Evolutionary conservation across 2,113 vertebrate genomes (phyloP).

Genomic region (Larimichthys crocea): DNA sequence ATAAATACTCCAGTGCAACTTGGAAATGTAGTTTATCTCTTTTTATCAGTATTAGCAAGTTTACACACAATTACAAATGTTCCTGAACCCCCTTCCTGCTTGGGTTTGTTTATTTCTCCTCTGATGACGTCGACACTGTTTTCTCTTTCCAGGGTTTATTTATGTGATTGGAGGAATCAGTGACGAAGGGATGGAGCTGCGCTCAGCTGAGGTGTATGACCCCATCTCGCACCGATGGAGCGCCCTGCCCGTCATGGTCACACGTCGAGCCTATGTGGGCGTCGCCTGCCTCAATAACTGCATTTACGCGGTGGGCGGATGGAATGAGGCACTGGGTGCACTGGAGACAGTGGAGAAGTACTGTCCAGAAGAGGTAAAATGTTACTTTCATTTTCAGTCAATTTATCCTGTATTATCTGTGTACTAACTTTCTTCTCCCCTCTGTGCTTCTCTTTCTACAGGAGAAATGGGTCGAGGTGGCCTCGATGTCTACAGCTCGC

Average conservation of each 20-base stretch:
- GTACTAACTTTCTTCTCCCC: background rate
- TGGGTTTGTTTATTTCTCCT: background rate
- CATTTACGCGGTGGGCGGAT: conserved; percentile 95
- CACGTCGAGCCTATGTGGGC: conserved; percentile 92
- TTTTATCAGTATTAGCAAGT: background rate
- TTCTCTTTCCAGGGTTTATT: conserved; percentile 88
- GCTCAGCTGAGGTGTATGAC: conserved; percentile 93
- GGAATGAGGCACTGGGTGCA: conserved; percentile 93
- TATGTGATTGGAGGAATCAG: conserved; percentile 96
- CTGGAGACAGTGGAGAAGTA: conserved; percentile 95
- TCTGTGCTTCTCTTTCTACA: conserved; percentile 63
- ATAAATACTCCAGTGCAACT: background rate
- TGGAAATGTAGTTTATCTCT: no score
- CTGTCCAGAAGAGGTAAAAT: conserved; percentile 93
- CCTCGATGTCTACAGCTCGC: conserved; percentile 91
- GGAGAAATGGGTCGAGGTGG: conserved; percentile 97
- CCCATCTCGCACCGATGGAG: conserved; percentile 94
- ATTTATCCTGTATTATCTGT: background rate
- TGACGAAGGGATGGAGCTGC: conserved; percentile 92
- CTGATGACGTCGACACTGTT: background rate
- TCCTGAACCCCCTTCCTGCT: background rate
- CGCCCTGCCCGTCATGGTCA: conserved; percentile 91
- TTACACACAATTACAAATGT: background rate
- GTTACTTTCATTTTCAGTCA: background rate
- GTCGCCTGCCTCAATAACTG: conserved; percentile 93